Percentiles rank a stretch among this genome's conserved stretches.
These are phyloP conservation scores for Psittacula echo DNA, from an alignment of 2,797 vertebrate species.

Conservation along the genomic window DNA sequence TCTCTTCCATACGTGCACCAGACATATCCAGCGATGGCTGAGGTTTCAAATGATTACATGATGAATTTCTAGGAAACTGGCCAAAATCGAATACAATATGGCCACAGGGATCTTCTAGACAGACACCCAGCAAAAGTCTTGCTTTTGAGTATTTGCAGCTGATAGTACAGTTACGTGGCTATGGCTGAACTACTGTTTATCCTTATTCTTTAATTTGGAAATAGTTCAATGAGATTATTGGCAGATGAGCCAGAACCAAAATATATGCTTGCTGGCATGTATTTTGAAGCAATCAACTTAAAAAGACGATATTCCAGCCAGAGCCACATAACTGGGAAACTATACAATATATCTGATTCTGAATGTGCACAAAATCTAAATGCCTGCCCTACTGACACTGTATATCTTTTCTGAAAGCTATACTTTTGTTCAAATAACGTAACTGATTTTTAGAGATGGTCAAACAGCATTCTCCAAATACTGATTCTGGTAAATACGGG, in stretches of 20 bases:
- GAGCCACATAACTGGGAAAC: not conserved
- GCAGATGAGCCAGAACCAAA: constrained; percentile 37
- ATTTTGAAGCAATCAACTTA: not conserved
- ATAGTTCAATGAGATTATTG: not conserved
- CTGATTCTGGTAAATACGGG: not conserved
- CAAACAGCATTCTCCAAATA: not conserved
- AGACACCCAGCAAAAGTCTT: not conserved
- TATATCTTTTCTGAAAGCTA: not conserved
- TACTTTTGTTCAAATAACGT: not conserved
- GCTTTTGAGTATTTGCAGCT: not conserved
- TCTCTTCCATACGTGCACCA: not conserved
- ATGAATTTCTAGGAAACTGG: not conserved
- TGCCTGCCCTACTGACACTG: not conserved
- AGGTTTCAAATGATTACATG: not conserved
- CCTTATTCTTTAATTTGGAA: constrained; percentile 31
- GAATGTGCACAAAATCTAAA: not conserved
- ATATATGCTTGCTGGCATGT: not conserved
- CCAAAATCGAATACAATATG: not conserved
- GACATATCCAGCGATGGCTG: accelerated
- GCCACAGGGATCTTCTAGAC: not conserved
- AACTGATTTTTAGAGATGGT: not conserved
- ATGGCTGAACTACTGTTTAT: not conserved
- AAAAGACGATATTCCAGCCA: not conserved
- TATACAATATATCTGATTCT: not conserved
- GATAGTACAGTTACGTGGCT: not conserved